Evolutionary conservation across 1,140 invertebrate genomes (phyloP).

Genomic region (Drosophila tropicalis): DNA sequence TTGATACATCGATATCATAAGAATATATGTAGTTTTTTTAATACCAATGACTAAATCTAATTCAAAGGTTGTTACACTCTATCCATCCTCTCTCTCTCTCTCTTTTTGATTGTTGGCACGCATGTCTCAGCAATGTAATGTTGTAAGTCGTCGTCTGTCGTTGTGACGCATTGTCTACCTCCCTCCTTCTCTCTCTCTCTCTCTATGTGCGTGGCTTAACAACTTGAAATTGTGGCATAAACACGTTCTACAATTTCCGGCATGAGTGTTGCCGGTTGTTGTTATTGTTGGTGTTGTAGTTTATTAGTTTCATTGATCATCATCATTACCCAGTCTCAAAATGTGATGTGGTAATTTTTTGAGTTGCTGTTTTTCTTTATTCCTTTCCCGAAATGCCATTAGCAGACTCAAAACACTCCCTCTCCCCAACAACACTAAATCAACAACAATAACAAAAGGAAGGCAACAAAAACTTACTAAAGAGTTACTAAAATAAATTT

Average conservation of each 20-base stretch:
- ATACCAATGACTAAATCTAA: slow-evolving; percentile 16
- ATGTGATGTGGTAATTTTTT: slow-evolving; percentile 26
- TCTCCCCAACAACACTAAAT: background rate
- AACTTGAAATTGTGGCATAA: slow-evolving; percentile 81
- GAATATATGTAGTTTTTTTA: slow-evolving; percentile 3
- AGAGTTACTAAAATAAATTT: slow-evolving; percentile 9
- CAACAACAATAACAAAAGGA: background rate
- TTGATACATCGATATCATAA: slow-evolving; percentile 1
- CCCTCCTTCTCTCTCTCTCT: slow-evolving; percentile 32
- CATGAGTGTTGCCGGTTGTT: slow-evolving; percentile 71
- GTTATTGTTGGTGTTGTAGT: slow-evolving; percentile 53
- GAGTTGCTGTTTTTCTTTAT: background rate
- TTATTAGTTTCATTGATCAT: slow-evolving; percentile 76
- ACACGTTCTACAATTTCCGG: slow-evolving; percentile 80
- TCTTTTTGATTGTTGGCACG: slow-evolving; percentile 51
- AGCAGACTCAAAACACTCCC: background rate
- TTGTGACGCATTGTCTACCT: slow-evolving; percentile 55
- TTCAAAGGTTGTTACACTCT: slow-evolving; percentile 19
- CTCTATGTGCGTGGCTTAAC: slow-evolving; percentile 73
- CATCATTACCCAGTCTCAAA: slow-evolving; percentile 58
- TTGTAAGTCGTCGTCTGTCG: slow-evolving; percentile 39
- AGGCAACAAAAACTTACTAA: background rate
- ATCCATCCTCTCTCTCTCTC: slow-evolving; percentile 13
- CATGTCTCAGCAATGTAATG: slow-evolving; percentile 61
- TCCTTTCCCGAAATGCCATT: slow-evolving; percentile 3